Percentiles rank a stretch among this genome's conserved stretches.
phyloP scores from a whole-genome alignment of 2,888 invertebrate species.

The Onthophagus sagittarius region DNA sequence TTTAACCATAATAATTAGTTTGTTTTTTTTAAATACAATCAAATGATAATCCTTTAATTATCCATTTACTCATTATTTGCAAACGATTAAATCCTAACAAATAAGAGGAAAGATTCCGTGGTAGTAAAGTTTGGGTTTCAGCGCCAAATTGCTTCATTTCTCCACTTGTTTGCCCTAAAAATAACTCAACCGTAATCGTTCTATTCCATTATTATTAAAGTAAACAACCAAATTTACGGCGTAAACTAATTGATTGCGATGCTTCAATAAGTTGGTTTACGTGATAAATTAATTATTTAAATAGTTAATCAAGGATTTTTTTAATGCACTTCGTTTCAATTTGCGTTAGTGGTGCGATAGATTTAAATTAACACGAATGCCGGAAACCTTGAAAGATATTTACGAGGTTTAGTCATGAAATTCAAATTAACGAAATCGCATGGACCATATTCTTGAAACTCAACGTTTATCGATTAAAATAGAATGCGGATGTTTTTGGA shows the following conservation, averaged over 20 bases:
- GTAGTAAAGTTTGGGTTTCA: not conserved
- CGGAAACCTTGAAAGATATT: not conserved
- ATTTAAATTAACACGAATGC: not conserved
- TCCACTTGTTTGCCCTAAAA: not conserved
- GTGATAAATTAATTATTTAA: not conserved
- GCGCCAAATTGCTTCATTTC: not conserved
- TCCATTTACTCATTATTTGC: too few relatives aligned
- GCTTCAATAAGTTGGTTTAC: too few relatives aligned
- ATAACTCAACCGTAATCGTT: not conserved
- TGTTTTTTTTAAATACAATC: too few relatives aligned
- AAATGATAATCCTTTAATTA: too few relatives aligned
- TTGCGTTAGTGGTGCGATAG: not conserved
- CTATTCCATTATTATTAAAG: not conserved
- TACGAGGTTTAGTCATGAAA: not conserved
- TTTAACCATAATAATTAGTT: too few relatives aligned
- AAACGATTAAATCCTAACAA: too few relatives aligned
- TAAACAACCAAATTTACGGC: not conserved
- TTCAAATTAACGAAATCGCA: not conserved
- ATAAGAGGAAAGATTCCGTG: not conserved
- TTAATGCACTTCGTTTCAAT: not conserved
- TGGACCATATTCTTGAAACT: not conserved
- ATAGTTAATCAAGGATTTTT: not conserved
- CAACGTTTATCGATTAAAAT: not conserved
- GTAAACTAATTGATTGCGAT: not conserved
- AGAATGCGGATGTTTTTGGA: not conserved